A percentile compares a stretch with the other conserved stretches of the same genome.
Evolutionary conservation across 1,140 invertebrate species (phyloP).

Genomic region (Drosophila suzukii): DNA sequence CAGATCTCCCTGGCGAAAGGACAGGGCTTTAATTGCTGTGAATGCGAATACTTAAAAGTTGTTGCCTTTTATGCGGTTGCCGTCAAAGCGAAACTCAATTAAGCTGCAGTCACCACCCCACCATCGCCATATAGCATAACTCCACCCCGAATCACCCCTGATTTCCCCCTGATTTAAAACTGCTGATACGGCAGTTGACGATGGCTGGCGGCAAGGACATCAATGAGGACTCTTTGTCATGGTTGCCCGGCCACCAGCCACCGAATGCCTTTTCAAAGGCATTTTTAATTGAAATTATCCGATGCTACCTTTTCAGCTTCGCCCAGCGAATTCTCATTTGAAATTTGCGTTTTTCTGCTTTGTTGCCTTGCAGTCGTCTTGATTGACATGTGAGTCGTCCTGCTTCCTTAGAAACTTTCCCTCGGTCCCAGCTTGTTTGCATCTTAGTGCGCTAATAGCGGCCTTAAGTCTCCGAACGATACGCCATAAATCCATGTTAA

Average conservation of each 20-base stretch:
- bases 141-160: conserved; percentile 24
- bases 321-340: conserved; percentile 6
- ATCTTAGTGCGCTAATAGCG: conserved; percentile 71
- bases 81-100: conserved; percentile 83
- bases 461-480: conserved; percentile 68
- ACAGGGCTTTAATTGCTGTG: conserved; percentile 69
- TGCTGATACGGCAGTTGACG: conserved; percentile 72
- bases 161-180: conserved; percentile 72
- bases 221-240: conserved; percentile 64
- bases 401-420: neutral
- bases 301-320: conserved; percentile 61
- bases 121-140: too few species aligned
- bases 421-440: conserved; percentile 61
- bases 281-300: conserved; percentile 83
- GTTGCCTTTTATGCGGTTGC: conserved; percentile 80
- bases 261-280: conserved; percentile 69
- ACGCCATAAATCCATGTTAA: conserved; percentile 81
- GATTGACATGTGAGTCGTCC: conserved; percentile 44
- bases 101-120: conserved; percentile 53
- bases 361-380: conserved; percentile 50
- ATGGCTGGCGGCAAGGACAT: conserved; percentile 62
- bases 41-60: conserved; percentile 81
- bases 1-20: neutral
- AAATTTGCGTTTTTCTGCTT: conserved; percentile 71
- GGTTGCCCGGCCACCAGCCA: conserved; percentile 65